Conservation (phyloP, 2,797 vertebrate species). For the Mus caroli region DNA sequence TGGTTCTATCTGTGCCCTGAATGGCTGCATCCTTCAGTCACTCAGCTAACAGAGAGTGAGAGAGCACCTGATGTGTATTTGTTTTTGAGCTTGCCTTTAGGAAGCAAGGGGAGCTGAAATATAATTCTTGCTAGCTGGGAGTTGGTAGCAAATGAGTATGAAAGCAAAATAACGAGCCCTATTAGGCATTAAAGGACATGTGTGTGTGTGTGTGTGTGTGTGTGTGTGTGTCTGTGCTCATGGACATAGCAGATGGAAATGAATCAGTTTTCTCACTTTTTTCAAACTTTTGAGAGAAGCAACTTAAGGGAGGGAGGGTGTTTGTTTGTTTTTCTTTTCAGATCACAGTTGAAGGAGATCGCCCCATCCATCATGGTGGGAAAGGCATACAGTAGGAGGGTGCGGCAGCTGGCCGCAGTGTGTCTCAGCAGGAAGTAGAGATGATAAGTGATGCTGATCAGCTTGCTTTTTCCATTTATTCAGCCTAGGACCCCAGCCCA, state of each 20-base stretch:
- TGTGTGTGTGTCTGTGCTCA: not conserved
- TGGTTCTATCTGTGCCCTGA: fast-evolving
- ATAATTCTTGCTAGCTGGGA: not conserved
- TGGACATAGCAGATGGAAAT: not conserved
- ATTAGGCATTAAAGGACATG: not conserved
- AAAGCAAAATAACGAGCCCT: not conserved
- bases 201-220: not conserved
- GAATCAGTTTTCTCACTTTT: not conserved
- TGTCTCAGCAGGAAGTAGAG: not conserved
- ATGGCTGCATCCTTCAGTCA: not conserved
- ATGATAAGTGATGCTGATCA: not conserved
- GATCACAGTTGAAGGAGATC: not conserved
- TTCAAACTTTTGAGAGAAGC: not conserved
- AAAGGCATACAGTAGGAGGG: not conserved
- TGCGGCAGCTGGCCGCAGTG: not conserved
- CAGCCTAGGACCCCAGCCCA: not conserved
- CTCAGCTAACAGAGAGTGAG: too few species aligned
- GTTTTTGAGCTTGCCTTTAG: not conserved
- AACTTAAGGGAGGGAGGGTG: not conserved
- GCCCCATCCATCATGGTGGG: not conserved
- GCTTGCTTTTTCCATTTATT: not conserved
- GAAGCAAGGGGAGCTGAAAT: fast-evolving
- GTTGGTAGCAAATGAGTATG: not conserved
- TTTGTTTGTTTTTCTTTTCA: not conserved
- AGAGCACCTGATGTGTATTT: not conserved